phyloP scores from a whole-genome alignment of 2,113 vertebrate species.

The Actenoides hombroni region DNA sequence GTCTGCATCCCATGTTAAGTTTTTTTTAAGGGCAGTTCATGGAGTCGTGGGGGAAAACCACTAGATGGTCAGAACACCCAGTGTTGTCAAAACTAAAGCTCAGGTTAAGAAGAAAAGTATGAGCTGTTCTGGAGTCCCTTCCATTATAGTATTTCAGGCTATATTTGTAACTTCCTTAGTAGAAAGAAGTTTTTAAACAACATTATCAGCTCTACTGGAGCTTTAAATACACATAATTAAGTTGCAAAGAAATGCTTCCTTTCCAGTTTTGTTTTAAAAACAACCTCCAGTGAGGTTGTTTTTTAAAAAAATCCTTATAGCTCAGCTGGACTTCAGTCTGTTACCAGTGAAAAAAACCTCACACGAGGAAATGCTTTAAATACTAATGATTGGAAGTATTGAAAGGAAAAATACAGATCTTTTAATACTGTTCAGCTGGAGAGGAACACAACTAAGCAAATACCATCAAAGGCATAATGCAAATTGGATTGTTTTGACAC shows the following conservation, averaged over 20 bases:
- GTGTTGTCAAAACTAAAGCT: background rate
- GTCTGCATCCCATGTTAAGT: background rate
- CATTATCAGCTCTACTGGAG: constrained; percentile 45
- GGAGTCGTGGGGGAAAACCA: background rate
- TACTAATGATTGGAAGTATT: background rate
- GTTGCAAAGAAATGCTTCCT: constrained; percentile 12
- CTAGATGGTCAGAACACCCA: background rate
- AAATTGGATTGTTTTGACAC: constrained; percentile 36
- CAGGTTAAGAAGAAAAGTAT: background rate
- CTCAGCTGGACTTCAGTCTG: constrained; percentile 17
- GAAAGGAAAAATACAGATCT: constrained; percentile 2
- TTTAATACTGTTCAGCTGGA: background rate
- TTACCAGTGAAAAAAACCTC: constrained; percentile 6
- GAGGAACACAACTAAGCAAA: constrained; percentile 12
- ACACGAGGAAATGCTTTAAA: constrained; percentile 25
- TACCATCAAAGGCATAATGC: constrained; percentile 23
- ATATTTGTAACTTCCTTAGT: constrained; percentile 18
- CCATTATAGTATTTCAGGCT: background rate
- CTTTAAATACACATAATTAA: constrained; percentile 60
- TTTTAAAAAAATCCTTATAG: constrained; percentile 6
- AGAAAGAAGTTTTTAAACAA: constrained; percentile 37
- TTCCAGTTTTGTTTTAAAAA: background rate
- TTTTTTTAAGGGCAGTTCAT: background rate
- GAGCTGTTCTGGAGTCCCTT: background rate
- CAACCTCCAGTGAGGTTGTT: background rate